Base-by-base conservation (phyloP, 2,888 invertebrate genomes). In the Scaptomyza parva region DNA sequence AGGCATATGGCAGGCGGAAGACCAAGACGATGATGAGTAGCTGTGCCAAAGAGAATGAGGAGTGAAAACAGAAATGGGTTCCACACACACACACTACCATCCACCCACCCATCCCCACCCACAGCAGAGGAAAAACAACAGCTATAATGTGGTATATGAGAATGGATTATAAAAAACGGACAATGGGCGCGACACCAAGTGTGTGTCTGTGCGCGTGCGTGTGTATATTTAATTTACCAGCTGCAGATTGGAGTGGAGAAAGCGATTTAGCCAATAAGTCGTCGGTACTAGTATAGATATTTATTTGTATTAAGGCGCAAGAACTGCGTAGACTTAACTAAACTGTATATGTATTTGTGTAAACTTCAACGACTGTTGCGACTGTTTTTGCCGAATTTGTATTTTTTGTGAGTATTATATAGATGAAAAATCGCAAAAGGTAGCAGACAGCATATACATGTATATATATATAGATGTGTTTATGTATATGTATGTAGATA, bases 361-460 rank as follows among this genome's bases (percentile, higher is more conserved):
- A 17, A 39, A 37, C 50, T 26, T 45, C 39, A 39, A 37, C 50
- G 20, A 41, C 39, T 22, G n/a, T 20, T 37, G 60, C 35, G 30
- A 43, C 28, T 41, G 44, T 37, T 65, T 65, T 59, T 43, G 54
- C 62, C 48, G 2, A 14, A 48, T 37, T 17, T n/a, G n/a, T n/a
- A n/a, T 12, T 47, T 76, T 78, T 86, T 86, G 83, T 62, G 82
- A 82, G 82, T 82, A 86, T 82, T 82, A 82, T 61, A 57, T 76
- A 78, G 54, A 82, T 82, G 86, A 82, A 86, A 82, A 83, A 86
- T 83, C 78, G 70, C 86, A 80, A 76, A 67, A 48, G 57, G 37
- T 51, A 35, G 26, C 47, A 40, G 20, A 33, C 47, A 30, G 17
- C 47, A 28, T n/a, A 52, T n/a, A 33, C 63, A 50, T 24, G 55